A percentile compares a stretch with the other conserved stretches of the same genome.
These are phyloP conservation scores for Synanthedon andrenaeformis DNA, from an alignment of 2,888 invertebrate genomes.

Conservation along the genomic window DNA sequence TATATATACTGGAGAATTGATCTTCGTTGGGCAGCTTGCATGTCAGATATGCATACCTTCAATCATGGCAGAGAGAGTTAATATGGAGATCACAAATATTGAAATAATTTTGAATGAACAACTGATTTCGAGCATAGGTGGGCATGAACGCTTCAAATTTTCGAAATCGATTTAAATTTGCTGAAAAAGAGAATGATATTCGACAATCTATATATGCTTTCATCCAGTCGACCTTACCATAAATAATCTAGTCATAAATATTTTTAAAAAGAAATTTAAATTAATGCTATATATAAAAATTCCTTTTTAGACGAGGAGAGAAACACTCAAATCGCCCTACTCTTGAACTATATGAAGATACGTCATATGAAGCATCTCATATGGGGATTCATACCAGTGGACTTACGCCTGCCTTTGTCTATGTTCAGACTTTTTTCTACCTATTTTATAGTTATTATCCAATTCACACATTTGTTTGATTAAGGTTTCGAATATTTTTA, in stretches of 20 bases:
- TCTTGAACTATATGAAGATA: slow-evolving; percentile 5
- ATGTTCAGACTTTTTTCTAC: slow-evolving; percentile 7
- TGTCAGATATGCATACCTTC: background rate
- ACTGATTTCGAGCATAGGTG: background rate
- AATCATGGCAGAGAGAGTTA: background rate
- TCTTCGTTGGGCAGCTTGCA: background rate
- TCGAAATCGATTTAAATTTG: too few species aligned
- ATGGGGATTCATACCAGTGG: slow-evolving; percentile 5
- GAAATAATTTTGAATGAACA: background rate
- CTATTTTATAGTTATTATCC: slow-evolving; percentile 10
- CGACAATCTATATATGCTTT: too few species aligned
- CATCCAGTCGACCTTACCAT: too few species aligned
- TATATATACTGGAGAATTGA: background rate
- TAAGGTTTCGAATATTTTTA: background rate
- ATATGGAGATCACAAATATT: background rate
- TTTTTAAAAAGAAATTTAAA: too few species aligned
- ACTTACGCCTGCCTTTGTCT: slow-evolving; percentile 5
- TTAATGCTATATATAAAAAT: too few species aligned
- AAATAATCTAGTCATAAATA: too few species aligned
- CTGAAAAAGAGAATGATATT: too few species aligned
- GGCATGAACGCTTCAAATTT: too few species aligned
- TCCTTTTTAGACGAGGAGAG: slow-evolving; percentile 4
- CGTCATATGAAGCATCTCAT: slow-evolving; percentile 3
- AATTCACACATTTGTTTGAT: slow-evolving; percentile 7
- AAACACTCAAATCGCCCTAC: slow-evolving; percentile 2